Percentiles rank a stretch among this genome's conserved stretches.
These are phyloP conservation scores for Pandemis corylana DNA, from an alignment of 2,888 invertebrate genomes.

Conservation along the genomic window DNA sequence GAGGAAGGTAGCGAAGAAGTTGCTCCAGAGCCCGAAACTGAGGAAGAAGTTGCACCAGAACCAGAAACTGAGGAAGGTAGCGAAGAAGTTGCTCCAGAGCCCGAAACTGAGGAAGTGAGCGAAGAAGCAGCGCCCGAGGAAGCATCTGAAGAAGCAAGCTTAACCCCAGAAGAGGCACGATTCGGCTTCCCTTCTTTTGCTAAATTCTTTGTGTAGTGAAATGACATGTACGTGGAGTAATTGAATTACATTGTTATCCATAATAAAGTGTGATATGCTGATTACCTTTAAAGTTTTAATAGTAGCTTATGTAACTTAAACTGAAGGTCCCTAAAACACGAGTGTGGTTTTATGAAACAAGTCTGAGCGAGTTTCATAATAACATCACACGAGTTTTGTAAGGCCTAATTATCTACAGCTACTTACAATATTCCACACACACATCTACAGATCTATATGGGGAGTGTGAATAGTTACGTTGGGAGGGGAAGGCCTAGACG, in stretches of 20 bases:
- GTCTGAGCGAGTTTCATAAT: too few relatives aligned
- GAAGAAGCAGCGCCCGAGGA: not conserved
- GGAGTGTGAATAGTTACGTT: too few relatives aligned
- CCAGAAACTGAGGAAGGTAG: not conserved
- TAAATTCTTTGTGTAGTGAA: not conserved
- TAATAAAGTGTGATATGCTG: not conserved
- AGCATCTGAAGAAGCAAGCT: not conserved
- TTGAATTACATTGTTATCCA: not conserved
- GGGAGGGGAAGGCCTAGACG: too few relatives aligned
- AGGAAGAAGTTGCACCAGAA: not conserved
- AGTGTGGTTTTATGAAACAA: too few relatives aligned
- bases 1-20: not conserved
- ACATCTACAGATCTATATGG: too few relatives aligned
- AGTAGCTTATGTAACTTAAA: too few relatives aligned
- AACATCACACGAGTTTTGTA: too few relatives aligned
- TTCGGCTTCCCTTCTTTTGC: not conserved
- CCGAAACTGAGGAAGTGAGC: not conserved
- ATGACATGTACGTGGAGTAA: not conserved
- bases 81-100: not conserved
- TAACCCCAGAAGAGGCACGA: not conserved
- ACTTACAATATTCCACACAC: too few relatives aligned
- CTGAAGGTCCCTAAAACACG: too few relatives aligned
- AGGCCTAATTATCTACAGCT: too few relatives aligned
- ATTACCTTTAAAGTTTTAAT: too few relatives aligned
- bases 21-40: conserved; percentile 2